These are phyloP conservation scores for Galemys pyrenaicus DNA, from an alignment of 2,113 vertebrate genomes.

Conservation along the genomic window DNA sequence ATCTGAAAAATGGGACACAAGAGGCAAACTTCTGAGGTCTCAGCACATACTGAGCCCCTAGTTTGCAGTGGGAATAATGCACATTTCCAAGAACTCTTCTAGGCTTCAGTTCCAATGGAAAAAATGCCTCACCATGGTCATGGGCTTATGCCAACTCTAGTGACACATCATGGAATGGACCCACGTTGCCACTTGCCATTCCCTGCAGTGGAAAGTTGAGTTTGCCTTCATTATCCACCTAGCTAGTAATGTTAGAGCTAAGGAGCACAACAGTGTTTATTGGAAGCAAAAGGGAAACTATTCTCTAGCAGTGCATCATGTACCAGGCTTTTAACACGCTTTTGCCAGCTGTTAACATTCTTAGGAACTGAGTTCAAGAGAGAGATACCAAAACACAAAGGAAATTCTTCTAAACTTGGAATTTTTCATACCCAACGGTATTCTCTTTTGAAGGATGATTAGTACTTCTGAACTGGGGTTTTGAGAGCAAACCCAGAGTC, in stretches of 20 bases:
- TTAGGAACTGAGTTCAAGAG: not conserved
- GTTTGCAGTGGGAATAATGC: not conserved
- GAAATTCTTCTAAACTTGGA: not conserved
- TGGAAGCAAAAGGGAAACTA: not conserved
- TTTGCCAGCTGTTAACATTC: not conserved
- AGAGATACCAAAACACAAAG: not conserved
- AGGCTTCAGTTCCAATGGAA: constrained; percentile 44
- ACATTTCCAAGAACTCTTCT: not conserved
- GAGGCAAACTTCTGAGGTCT: not conserved
- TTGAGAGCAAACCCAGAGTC: too few species aligned
- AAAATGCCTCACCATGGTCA: not conserved
- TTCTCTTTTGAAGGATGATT: constrained; percentile 39
- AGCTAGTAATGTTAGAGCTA: not conserved
- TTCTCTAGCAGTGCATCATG: not conserved
- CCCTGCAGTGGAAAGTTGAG: constrained; percentile 60
- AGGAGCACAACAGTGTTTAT: not conserved
- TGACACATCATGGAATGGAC: constrained; percentile 58
- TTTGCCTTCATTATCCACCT: constrained; percentile 59
- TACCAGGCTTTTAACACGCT: not conserved
- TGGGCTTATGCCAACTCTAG: not conserved
- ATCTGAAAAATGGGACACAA: not conserved
- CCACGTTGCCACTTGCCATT: constrained; percentile 51
- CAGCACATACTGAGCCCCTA: not conserved
- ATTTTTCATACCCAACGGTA: not conserved
- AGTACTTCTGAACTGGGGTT: not conserved